These are phyloP conservation scores for Scolanthus callimorphus DNA, from an alignment of 92 coral and sea anemone species.

Conservation along the genomic window DNA sequence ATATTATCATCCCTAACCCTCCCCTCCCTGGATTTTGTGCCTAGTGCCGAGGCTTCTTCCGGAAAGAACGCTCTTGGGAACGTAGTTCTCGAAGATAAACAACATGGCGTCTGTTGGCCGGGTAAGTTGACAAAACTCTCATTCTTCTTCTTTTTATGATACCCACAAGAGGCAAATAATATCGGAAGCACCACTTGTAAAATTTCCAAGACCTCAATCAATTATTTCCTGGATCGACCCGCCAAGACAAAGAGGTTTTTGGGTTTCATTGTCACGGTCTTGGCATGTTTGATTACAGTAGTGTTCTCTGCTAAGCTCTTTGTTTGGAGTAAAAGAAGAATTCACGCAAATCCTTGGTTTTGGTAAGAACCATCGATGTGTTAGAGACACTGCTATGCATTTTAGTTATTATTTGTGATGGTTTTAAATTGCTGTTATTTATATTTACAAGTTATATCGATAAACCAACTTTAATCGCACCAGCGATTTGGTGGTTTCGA, in stretches of 20 bases:
- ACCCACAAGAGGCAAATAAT: no score
- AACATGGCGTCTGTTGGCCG: conserved; percentile 82
- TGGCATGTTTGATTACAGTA: background rate
- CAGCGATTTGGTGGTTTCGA: background rate
- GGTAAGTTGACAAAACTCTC: conserved; percentile 46
- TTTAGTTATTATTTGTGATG: no score
- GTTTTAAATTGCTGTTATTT: no score
- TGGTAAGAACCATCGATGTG: background rate
- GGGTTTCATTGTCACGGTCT: background rate
- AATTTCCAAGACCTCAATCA: background rate
- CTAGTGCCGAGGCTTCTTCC: background rate
- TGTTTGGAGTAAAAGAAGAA: background rate
- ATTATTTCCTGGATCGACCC: no score
- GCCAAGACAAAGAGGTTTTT: background rate
- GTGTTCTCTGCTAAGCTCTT: background rate
- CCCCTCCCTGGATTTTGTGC: conserved; percentile 11
- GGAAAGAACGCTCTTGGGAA: no score
- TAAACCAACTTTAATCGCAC: background rate
- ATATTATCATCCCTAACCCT: background rate
- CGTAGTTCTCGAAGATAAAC: conserved; percentile 82
- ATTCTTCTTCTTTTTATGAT: no score
- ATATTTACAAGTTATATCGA: background rate
- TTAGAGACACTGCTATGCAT: background rate
- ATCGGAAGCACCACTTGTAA: background rate
- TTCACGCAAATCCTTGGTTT: background rate